Evolutionary conservation across 2,888 invertebrate species (phyloP).

Genomic region (Conchocele bisecta): DNA sequence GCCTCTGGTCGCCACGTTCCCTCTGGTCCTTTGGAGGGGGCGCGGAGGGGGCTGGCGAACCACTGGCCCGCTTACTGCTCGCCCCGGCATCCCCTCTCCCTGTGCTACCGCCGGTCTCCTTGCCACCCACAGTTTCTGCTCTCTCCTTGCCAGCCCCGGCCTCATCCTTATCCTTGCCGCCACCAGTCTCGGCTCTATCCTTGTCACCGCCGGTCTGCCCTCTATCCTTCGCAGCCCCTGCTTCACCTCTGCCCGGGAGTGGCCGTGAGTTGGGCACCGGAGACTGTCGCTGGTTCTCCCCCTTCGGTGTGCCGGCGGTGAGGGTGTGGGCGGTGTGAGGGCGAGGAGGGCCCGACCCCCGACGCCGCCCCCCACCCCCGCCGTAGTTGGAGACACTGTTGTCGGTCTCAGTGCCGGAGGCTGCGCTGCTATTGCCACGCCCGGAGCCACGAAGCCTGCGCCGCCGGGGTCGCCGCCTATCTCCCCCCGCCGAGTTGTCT

Average conservation of each 20-base stretch:
- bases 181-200: constrained; percentile 27
- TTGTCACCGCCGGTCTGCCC: not conserved
- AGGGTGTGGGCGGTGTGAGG: constrained; percentile 13
- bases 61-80: constrained; percentile 27
- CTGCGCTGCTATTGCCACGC: constrained; percentile 72
- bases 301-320: not conserved
- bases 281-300: not conserved
- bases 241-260: constrained; percentile 5
- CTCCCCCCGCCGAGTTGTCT: too few species aligned
- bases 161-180: not conserved
- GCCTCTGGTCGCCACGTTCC: constrained; percentile 23
- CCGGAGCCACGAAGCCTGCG: constrained; percentile 61
- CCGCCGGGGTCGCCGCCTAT: constrained; percentile 58
- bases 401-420: constrained; percentile 78
- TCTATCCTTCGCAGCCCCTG: not conserved
- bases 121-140: too few species aligned
- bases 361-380: constrained; percentile 25
- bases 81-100: constrained; percentile 9
- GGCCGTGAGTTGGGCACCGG: not conserved
- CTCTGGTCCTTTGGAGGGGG: constrained; percentile 17
- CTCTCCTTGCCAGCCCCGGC: too few species aligned
- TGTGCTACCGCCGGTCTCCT: too few species aligned
- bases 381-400: constrained; percentile 74
- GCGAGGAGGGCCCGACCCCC: constrained; percentile 20
- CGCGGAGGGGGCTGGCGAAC: constrained; percentile 19